Evolutionary conservation across 2,797 vertebrate species (phyloP).

Genomic region (Pogonophryne albipinna): DNA sequence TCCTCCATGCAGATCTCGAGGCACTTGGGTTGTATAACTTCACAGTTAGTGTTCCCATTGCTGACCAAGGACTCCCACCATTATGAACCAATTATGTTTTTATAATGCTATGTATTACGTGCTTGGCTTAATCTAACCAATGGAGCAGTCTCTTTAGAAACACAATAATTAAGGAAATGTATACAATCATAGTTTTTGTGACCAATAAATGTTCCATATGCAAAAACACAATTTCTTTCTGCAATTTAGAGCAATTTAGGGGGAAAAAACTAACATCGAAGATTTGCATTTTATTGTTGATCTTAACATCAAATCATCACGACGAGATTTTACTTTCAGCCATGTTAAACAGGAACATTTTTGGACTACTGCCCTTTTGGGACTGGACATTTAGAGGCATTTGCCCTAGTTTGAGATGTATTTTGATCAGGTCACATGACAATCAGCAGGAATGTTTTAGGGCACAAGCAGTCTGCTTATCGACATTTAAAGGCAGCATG

Average conservation of each 20-base stretch:
- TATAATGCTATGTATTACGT: slow-evolving; percentile 2
- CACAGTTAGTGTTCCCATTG: neutral
- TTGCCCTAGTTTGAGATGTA: slow-evolving; percentile 40
- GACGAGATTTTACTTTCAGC: neutral
- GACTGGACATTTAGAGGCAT: slow-evolving; percentile 30
- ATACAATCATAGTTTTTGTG: neutral
- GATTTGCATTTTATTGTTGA: too few species aligned
- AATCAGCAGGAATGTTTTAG: slow-evolving; percentile 39
- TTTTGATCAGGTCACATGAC: slow-evolving; percentile 56
- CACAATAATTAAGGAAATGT: neutral
- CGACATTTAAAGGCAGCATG: slow-evolving; percentile 38
- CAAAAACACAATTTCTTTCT: too few species aligned
- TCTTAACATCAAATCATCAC: too few species aligned
- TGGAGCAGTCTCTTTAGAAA: slow-evolving; percentile 4
- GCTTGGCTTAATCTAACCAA: slow-evolving; percentile 15
- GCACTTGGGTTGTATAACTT: slow-evolving; percentile 9
- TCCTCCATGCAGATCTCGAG: too few species aligned
- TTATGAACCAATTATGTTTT: slow-evolving; percentile 20
- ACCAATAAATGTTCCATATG: neutral
- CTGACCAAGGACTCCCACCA: slow-evolving; percentile 5
- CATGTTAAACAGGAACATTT: slow-evolving; percentile 3
- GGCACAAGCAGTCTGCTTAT: slow-evolving; percentile 39
- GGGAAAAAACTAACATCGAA: too few species aligned
- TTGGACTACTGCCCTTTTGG: slow-evolving; percentile 19
- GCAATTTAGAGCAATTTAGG: too few species aligned